Evolutionary conservation across 2,797 vertebrate genomes (phyloP).

Genomic region (Leuciscus waleckii): DNA sequence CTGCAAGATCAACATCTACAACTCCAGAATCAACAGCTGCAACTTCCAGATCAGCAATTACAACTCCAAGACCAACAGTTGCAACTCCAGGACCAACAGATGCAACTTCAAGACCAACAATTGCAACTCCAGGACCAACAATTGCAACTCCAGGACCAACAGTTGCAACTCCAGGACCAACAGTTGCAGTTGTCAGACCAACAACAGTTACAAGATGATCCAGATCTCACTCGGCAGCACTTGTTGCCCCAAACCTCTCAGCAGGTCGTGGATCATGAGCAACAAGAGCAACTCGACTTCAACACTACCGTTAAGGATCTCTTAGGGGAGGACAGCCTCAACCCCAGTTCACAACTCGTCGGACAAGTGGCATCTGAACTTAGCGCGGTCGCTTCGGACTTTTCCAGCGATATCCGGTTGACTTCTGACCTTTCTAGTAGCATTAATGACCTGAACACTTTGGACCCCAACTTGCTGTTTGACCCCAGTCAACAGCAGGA

Average conservation of each 20-base stretch:
- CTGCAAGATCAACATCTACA: constrained; percentile 58
- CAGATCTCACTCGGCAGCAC: constrained; percentile 65
- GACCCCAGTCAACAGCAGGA: constrained; percentile 97
- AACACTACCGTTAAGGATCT: constrained; percentile 97
- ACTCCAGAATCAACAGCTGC: constrained; percentile 55
- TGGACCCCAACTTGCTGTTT: constrained; percentile 98
- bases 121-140: constrained; percentile 52
- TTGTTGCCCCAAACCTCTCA: constrained; percentile 79
- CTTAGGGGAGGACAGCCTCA: constrained; percentile 91
- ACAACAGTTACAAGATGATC: constrained; percentile 56
- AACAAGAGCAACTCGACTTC: constrained; percentile 90
- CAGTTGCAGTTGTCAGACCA: constrained; percentile 55
- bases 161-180: constrained; percentile 73
- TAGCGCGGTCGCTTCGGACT: constrained; percentile 90
- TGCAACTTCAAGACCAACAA: constrained; percentile 73
- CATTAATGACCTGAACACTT: constrained; percentile 97
- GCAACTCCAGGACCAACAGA: constrained; percentile 51
- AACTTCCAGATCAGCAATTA: constrained; percentile 52
- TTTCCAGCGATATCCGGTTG: constrained; percentile 94
- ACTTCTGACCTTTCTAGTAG: constrained; percentile 98
- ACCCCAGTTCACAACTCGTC: constrained; percentile 93
- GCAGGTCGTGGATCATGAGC: constrained; percentile 70
- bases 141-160: constrained; percentile 52
- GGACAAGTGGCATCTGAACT: constrained; percentile 95
- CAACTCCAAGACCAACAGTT: constrained; percentile 53